These are phyloP conservation scores for Globodera ellingtonae DNA, from an alignment of 1,140 invertebrate genomes.

Conservation along the genomic window DNA sequence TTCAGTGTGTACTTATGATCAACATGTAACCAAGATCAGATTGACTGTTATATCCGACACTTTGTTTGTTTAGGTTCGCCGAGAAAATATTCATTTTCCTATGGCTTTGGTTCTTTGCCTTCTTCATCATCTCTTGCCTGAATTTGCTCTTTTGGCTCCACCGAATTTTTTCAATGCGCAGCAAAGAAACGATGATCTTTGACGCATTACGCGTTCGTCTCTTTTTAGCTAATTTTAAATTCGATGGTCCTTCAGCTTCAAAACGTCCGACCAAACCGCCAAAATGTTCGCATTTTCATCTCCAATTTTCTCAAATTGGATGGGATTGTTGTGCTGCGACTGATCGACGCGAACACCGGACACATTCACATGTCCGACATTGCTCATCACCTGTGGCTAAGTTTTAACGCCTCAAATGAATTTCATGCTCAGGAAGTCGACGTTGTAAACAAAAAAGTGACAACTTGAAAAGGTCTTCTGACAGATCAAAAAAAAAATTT, in stretches of 20 bases:
- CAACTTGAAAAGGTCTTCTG: background rate
- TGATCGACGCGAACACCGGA: constrained; percentile 52
- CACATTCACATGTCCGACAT: constrained; percentile 56
- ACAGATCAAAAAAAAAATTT: background rate
- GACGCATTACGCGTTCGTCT: constrained; percentile 44
- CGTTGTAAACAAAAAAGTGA: background rate
- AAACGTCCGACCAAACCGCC: constrained; percentile 21
- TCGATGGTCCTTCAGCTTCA: constrained; percentile 34
- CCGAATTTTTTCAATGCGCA: constrained; percentile 33
- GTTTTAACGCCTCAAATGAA: constrained; percentile 17
- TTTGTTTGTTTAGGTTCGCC: constrained; percentile 38
- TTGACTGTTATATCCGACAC: background rate
- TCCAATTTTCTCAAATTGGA: constrained; percentile 39
- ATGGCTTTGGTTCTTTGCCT: constrained; percentile 50
- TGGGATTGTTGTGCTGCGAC: constrained; percentile 46
- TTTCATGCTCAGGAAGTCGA: background rate
- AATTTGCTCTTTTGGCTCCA: constrained; percentile 49
- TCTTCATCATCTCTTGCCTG: constrained; percentile 34
- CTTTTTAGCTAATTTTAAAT: background rate
- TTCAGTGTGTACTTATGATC: constrained; percentile 55
- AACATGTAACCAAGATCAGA: constrained; percentile 30
- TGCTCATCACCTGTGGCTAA: constrained; percentile 45
- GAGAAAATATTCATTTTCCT: constrained; percentile 55
- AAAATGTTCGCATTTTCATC: constrained; percentile 35
- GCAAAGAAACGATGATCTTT: constrained; percentile 40